Evolutionary conservation across 1,140 invertebrate species (phyloP).

Genomic region (Chrysopa pallens): DNA sequence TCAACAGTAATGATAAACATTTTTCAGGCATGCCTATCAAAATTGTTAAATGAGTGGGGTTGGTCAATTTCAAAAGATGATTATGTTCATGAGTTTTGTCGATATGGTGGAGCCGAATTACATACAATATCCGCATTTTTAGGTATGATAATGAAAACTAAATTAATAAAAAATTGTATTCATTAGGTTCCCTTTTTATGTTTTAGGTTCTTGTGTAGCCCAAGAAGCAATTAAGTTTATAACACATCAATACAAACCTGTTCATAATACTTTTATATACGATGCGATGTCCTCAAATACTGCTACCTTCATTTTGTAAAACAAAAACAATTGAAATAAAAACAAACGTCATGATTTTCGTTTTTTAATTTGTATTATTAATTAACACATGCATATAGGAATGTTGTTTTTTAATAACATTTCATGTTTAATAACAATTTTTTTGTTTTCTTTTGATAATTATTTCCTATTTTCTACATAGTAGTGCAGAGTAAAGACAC

Average conservation of each 20-base stretch:
- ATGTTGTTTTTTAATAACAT: no score
- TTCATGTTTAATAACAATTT: no score
- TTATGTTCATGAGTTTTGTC: constrained; percentile 85
- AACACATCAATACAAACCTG: constrained; percentile 88
- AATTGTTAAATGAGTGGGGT: constrained; percentile 74
- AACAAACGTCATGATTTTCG: no score
- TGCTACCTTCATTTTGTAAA: constrained; percentile 49
- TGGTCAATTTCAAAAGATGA: constrained; percentile 75
- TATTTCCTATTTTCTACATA: no score
- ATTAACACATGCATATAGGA: no score
- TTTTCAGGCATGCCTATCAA: constrained; percentile 46
- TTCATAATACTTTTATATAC: constrained; percentile 92
- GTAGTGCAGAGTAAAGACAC: no score
- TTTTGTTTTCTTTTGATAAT: no score
- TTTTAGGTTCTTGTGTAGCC: constrained; percentile 67
- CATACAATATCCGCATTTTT: constrained; percentile 92
- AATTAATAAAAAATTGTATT: no score
- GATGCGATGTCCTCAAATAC: constrained; percentile 83
- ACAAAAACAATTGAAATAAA: no score
- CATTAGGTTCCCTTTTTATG: no score
- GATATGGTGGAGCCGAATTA: constrained; percentile 84
- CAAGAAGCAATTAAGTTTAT: constrained; percentile 97
- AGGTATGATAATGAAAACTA: constrained; percentile 29
- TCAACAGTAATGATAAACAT: no score
- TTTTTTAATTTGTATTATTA: no score